Evolutionary conservation across 2,797 vertebrate species (phyloP), one percentile per base, ranked within the genome.

Genomic region (Poecilia picta): DNA sequence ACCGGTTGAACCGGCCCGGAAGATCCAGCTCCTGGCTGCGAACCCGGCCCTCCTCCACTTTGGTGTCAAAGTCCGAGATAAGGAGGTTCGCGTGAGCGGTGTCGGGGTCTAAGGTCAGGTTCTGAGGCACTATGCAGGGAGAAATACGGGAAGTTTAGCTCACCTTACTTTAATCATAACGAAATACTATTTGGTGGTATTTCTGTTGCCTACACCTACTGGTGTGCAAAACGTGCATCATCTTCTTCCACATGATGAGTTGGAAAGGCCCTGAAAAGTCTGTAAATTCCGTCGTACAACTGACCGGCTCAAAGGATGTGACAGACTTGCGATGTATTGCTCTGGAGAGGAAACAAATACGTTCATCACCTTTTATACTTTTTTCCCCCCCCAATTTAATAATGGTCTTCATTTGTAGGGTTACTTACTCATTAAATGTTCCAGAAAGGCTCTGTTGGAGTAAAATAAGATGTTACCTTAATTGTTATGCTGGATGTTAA

Each of bases 221-320:
- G 75, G 95, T 96, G 57, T 96, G 95, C 74, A 96, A 90, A 73
- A 96, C 94, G 0, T 96, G 95, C 94, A 96, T 95, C 96, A 96
- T 96, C 88, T 96, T 96, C 90, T 96, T 96, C 96, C 96, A 96
- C 91, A 96, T 90, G 76, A 96, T 96, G 36, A 96, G 95, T 90
- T 96, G 96, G 72, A 95, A 91, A 5, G 96, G 96, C 12, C 95
- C 95, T 1, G 94, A 94, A 89, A 96, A 96, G 85, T 96, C 95
- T 0, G 90, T 93, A 72, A 94, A 96, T 68, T 96, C 95, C 16
- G 93, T 87, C 0, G 85, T 86, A 84, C 93, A 95, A 79, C 89
- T 91, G 11, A 93, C 92, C 0, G 94, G 74, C 75, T 95, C 93
- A 0, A 94, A 31, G 11, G 87, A 43, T 4, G 78, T 72, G 79